Conservation (phyloP, 1,140 invertebrate genomes). For the Drosophila azteca region DNA sequence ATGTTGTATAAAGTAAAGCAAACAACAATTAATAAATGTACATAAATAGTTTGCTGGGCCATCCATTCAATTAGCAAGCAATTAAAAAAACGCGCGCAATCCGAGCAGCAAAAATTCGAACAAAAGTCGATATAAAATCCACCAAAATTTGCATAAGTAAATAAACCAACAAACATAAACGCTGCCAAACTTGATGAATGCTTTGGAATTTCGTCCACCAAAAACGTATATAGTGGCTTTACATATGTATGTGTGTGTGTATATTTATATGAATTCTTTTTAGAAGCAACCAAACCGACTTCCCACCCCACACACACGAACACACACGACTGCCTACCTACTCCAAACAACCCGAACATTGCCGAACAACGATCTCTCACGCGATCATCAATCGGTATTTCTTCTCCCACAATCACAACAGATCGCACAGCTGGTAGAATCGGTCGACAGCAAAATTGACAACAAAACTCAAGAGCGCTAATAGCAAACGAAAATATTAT, state of each 20-base stretch:
- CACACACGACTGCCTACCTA: not conserved
- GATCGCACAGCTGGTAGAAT: constrained; percentile 64
- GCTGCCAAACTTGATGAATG: constrained; percentile 58
- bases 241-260: not conserved
- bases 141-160: constrained; percentile 73
- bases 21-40: constrained; percentile 32
- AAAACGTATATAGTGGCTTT: constrained; percentile 16
- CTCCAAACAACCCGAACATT: constrained; percentile 30
- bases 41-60: constrained; percentile 32
- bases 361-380: constrained; percentile 2
- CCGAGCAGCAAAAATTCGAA: constrained; percentile 49
- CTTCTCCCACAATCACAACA: constrained; percentile 61
- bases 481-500: constrained; percentile 17
- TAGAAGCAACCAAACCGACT: constrained; percentile 27
- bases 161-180: constrained; percentile 69
- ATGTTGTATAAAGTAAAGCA: constrained; percentile 25
- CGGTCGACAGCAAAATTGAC: constrained; percentile 71
- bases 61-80: constrained; percentile 51
- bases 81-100: constrained; percentile 25
- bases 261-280: constrained; percentile 51
- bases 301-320: constrained; percentile 16
- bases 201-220: constrained; percentile 68
- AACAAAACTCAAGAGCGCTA: constrained; percentile 30
- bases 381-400: constrained; percentile 2
- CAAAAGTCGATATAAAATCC: constrained; percentile 43